Evolutionary conservation across 1,140 invertebrate species (phyloP).

Genomic region (Aphelenchoides fujianensis): DNA sequence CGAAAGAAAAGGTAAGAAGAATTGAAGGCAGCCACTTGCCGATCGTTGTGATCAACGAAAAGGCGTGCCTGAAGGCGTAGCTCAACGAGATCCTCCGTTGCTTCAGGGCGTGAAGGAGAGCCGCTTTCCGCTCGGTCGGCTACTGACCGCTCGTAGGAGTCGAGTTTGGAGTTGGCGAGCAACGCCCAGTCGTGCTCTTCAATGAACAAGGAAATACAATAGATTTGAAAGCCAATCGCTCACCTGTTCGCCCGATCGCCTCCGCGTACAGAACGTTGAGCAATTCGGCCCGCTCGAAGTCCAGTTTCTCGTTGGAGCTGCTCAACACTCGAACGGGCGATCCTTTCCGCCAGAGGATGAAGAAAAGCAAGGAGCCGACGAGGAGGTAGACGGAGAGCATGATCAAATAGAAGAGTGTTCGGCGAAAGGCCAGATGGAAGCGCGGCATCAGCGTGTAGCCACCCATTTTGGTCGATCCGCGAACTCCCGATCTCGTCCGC

Average conservation of each 20-base stretch:
- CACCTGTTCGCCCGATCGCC: constrained; percentile 17
- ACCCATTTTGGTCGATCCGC: neutral
- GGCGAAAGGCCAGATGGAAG: constrained; percentile 25
- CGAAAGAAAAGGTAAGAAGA: too few relatives aligned
- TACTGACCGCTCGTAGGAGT: constrained; percentile 25
- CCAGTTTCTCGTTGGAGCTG: neutral
- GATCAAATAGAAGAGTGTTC: constrained; percentile 21
- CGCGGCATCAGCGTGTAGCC: constrained; percentile 20
- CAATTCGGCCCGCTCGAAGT: constrained; percentile 26
- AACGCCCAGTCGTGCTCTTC: constrained; percentile 30
- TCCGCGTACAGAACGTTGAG: constrained; percentile 25
- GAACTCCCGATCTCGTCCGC: neutral
- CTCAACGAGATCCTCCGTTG: constrained; percentile 1
- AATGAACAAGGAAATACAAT: constrained; percentile 19
- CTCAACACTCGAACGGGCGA: neutral
- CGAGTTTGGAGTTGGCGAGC: constrained; percentile 20
- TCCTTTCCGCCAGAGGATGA: constrained; percentile 12
- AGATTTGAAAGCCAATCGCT: neutral
- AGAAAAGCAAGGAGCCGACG: constrained; percentile 18
- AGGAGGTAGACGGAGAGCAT: constrained; percentile 14
- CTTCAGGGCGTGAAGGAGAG: neutral
- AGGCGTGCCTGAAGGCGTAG: constrained; percentile 12
- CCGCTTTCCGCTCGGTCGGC: constrained; percentile 2
- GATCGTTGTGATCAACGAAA: constrained; percentile 27
- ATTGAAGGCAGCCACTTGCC: constrained; percentile 12